Conservation (phyloP, 2,113 vertebrate genomes). For the Pelecanoides urinatrix region DNA sequence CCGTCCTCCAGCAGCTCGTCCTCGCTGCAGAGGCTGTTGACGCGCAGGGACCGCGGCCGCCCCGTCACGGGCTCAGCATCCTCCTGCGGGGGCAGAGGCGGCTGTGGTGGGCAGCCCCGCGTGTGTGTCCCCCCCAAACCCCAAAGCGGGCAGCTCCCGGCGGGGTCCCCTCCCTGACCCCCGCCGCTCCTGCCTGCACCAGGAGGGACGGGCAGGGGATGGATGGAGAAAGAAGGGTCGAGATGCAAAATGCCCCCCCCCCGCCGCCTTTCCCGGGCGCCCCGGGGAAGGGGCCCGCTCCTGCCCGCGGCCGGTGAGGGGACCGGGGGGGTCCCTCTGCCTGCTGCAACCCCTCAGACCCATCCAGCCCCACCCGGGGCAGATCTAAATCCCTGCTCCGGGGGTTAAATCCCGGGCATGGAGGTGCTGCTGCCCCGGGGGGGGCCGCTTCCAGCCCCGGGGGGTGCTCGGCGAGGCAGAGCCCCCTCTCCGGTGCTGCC, state of each 20-base stretch:
- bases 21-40: slow-evolving; percentile 31
- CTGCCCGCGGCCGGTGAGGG: background rate
- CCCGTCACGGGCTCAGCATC: background rate
- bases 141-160: background rate
- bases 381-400: background rate
- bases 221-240: background rate
- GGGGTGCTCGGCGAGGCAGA: background rate
- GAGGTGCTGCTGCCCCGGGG: background rate
- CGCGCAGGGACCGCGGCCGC: background rate
- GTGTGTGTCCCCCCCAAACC: too few relatives aligned
- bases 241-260: background rate
- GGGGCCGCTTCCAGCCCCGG: background rate
- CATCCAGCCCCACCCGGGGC: too few relatives aligned
- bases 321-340: background rate
- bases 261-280: background rate
- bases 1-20: background rate
- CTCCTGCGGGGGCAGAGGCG: background rate
- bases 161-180: background rate
- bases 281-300: background rate
- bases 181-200: background rate
- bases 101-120: background rate
- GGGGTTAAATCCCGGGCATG: fast-evolving
- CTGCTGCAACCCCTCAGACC: background rate
- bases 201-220: background rate
- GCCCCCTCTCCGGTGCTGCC: background rate